Evolutionary conservation across 2,113 vertebrate genomes (phyloP), one percentile per base, ranked within the genome.

Genomic region (Podilymbus podiceps): DNA sequence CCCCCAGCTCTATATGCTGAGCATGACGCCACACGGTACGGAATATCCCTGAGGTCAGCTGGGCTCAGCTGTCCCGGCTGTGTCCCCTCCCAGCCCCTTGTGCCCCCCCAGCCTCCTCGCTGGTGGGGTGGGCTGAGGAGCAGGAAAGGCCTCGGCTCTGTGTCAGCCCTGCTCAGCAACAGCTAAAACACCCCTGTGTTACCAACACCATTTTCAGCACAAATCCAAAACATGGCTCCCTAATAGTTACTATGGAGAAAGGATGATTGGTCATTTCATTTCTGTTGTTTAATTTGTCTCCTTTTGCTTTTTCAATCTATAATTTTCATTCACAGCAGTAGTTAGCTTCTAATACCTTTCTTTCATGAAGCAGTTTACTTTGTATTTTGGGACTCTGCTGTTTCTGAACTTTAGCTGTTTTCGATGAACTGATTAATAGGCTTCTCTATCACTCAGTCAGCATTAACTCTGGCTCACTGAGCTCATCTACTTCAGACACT

Each of bases 31-130:
- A 3, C 33, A 44, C 16, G 12, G 12, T 47, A 4, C 52, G 33
- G 42, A 9, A 42, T 52, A n/a, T 23, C 12, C 2, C 11, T 49
- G 12, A 21, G 21, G 3, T 33, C 44, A 23, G 1, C 8, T 90
- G 24, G 40, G 7, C 12, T 72, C 53, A 53, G 10, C 71, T 75
- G 27, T 76, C n/a, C 8, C 2, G 8, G 4, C 15, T 74, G 3
- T 78, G 44, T 22, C 49, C 19, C 9, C 19, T 78, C 9, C 9
- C 22, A 52, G 1, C 5, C 27, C 49, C n/a, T 47, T 75, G 42
- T 58, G 14, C 15, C 44, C 11, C 2, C 5, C 5, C 12, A 24
- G 2, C 12, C 30, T 44, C 5, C 5, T 59, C 5, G 0, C 15
- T 91, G 2, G 16, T 0, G 0, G 12, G 28, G 9, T 5, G 19